A percentile compares a stretch with the other conserved stretches of the same genome.
phyloP scores from a whole-genome alignment of 2,797 vertebrate genomes.

The Tangara arthus region DNA sequence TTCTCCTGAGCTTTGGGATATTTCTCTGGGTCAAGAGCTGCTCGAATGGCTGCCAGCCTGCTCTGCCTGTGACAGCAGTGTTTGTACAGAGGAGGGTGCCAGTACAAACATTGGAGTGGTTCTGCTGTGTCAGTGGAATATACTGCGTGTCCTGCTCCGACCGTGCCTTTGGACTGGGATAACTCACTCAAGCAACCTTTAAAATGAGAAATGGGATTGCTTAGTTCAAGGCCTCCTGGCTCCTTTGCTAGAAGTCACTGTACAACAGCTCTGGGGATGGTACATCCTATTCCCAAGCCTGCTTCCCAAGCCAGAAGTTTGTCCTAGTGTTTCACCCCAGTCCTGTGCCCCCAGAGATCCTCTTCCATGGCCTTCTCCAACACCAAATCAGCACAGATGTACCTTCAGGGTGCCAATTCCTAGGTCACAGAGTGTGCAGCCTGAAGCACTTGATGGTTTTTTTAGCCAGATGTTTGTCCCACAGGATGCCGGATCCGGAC shows the following conservation, averaged over 20 bases:
- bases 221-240: neutral
- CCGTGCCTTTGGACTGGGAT: neutral
- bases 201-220: neutral
- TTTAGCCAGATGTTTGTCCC: conserved; percentile 44
- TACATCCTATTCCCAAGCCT: neutral
- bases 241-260: neutral
- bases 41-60: neutral
- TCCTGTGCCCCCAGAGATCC: neutral
- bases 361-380: rapidly evolving
- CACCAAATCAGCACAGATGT: neutral
- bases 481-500: conserved; percentile 91
- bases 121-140: neutral
- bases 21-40: conserved; percentile 8
- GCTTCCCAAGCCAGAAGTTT: neutral
- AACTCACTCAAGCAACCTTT: neutral
- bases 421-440: neutral
- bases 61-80: neutral
- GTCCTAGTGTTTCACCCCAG: neutral
- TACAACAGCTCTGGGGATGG: neutral
- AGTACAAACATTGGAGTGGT: neutral
- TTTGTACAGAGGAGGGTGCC: neutral
- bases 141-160: neutral
- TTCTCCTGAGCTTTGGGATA: neutral
- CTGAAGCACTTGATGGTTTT: neutral
- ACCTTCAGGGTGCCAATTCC: neutral